A percentile compares a stretch with the other conserved stretches of the same genome.
Evolutionary conservation across 2,797 vertebrate species (phyloP).

Genomic region (Bufotes viridis): DNA sequence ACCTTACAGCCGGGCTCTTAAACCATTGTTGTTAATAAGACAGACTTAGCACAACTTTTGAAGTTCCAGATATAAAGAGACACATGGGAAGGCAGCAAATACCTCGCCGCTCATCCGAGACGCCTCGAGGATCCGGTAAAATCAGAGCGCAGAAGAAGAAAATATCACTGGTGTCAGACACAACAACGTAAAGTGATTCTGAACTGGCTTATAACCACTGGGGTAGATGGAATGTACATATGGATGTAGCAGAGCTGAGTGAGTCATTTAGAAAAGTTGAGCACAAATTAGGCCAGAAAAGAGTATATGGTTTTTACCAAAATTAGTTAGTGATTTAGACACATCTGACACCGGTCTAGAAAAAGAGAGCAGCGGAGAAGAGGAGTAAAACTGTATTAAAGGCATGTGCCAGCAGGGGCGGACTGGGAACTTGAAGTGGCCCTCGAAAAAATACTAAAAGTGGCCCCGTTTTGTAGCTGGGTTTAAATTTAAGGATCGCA

Average conservation of each 20-base stretch:
- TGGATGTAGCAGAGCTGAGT: neutral
- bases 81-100: constrained; percentile 1
- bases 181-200: neutral
- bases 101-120: neutral
- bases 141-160: neutral
- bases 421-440: too few relatives aligned
- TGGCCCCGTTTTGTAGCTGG: too few relatives aligned
- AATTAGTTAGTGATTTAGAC: too few relatives aligned
- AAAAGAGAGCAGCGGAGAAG: too few relatives aligned
- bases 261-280: neutral
- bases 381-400: too few relatives aligned
- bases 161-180: neutral
- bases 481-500: too few relatives aligned
- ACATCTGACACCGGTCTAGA: too few relatives aligned
- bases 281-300: neutral
- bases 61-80: constrained; percentile 2
- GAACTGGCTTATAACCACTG: neutral
- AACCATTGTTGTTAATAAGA: constrained; percentile 51
- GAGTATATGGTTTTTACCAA: too few relatives aligned
- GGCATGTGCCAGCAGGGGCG: too few relatives aligned
- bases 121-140: neutral
- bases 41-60: constrained; percentile 11
- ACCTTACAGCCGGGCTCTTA: constrained; percentile 43
- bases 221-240: neutral
- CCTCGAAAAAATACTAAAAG: too few relatives aligned